Evolutionary conservation across 1,140 invertebrate species (phyloP).

Genomic region (Cyphomyrmex costatus): DNA sequence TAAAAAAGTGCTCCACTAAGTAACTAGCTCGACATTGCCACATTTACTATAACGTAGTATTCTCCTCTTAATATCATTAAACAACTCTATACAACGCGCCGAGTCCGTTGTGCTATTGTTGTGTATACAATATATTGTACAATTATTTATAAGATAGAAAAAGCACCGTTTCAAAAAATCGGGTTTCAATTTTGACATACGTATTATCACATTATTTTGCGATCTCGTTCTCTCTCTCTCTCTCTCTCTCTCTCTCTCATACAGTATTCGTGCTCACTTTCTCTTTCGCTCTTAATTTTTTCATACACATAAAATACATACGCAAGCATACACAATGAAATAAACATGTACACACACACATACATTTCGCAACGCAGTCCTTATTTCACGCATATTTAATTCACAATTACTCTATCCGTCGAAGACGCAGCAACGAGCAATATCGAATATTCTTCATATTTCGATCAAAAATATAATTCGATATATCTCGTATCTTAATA

Average conservation of each 20-base stretch:
- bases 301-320: background rate
- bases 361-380: constrained; percentile 3
- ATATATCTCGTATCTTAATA: constrained; percentile 39
- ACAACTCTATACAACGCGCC: constrained; percentile 80
- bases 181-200: constrained; percentile 79
- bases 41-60: constrained; percentile 80
- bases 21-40: constrained; percentile 85
- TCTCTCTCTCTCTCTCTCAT: constrained; percentile 15
- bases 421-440: constrained; percentile 56
- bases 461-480: constrained; percentile 67
- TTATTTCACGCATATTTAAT: constrained; percentile 18
- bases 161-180: constrained; percentile 83
- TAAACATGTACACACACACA: background rate
- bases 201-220: constrained; percentile 79
- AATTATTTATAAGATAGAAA: constrained; percentile 83
- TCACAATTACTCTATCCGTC: constrained; percentile 29
- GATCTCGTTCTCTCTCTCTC: constrained; percentile 25
- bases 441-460: constrained; percentile 48
- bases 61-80: constrained; percentile 76
- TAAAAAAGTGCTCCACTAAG: constrained; percentile 81
- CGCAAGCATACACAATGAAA: background rate
- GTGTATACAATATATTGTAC: constrained; percentile 75
- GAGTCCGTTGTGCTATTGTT: constrained; percentile 49
- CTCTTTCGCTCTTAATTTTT: constrained; percentile 17
- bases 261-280: constrained; percentile 38